Base-by-base conservation (phyloP, 2,888 invertebrate species). In the Steinernema hermaphroditum region DNA sequence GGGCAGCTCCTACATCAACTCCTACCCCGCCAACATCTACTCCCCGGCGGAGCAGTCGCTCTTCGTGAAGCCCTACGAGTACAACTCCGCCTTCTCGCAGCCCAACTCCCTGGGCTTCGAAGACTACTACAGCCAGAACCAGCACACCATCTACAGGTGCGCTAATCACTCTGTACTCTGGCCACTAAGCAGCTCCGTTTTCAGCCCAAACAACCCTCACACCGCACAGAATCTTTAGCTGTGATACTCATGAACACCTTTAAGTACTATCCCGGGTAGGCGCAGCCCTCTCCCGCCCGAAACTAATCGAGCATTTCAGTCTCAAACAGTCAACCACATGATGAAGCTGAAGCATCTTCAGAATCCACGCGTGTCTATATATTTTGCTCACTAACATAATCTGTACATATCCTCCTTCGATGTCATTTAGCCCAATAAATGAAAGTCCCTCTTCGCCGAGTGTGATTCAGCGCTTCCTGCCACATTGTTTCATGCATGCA, bases 301-400 rank as follows among this genome's bases (percentile, higher is more conserved):
- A 27, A 24, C 49, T 49, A 41, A 8, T 41, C 16, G 8, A 8
- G 43, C 43, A 41, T 62, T 62, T 62, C 62, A 62, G 62, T 62
- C 62, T 62, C 62, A 62, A 29, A 2, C 24, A 12, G n/a, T 46
- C 50, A 2, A 9, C 29, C 62, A 62, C 22, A 32, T 34, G 62
- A 62, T 62, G 62, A 62, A 62, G 8, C 62, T 62, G 62, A 62
- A 62, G 62, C 22, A 62, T 62, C 62, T 62, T 62, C 62, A 34
- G 62, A 29, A 29, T 16, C 32, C 19, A 62, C 62, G 62, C 62
- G 62, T 62, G 32, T 32, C 54, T 54, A 54, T 54, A 54, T 62
- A 62, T 62, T 62, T 62, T 62, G 62, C 62, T 62, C 62, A 62
- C 34, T 34, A 29, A 29, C 62, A 62, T 62, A 62, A 62, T 62